Percentiles rank a stretch among this genome's conserved stretches.
Conservation (phyloP, 37 sponge, comb jelly and placozoan genomes). For the Theonella swinhoei region DNA sequence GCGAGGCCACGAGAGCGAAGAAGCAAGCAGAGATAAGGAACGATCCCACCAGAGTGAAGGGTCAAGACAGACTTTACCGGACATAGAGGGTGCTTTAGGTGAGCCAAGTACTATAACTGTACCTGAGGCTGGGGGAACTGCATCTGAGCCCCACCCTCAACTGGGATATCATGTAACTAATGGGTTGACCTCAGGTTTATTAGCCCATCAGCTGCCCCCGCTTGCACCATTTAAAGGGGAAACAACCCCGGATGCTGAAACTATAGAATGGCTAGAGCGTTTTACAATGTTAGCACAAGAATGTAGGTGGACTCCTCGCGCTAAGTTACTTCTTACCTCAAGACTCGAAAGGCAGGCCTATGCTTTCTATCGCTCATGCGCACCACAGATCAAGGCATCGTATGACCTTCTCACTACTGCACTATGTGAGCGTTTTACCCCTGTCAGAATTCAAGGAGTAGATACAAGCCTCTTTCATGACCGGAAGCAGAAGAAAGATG, state of each 20-base stretch:
- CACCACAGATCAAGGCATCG: background rate
- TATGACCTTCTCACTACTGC: constrained; percentile 19
- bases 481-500: constrained; percentile 13
- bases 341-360: constrained; percentile 1
- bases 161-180: no score
- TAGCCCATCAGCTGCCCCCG: constrained; percentile 15
- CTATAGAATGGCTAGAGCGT: constrained; percentile 8
- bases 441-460: constrained; percentile 31
- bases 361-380: constrained; percentile 14
- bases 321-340: constrained; percentile 15
- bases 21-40: no score
- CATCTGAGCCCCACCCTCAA: no score
- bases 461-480: constrained; percentile 49
- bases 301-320: background rate
- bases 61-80: no score
- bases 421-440: constrained; percentile 39
- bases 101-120: no score
- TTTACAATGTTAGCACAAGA: background rate
- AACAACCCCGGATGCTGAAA: background rate
- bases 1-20: background rate
- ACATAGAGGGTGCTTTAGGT: no score
- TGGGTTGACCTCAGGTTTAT: background rate
- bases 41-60: no score
- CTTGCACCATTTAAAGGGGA: constrained; percentile 7
- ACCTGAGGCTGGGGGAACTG: no score